Conservation (phyloP, 2,888 invertebrate species). For the Smittia aterrima region DNA sequence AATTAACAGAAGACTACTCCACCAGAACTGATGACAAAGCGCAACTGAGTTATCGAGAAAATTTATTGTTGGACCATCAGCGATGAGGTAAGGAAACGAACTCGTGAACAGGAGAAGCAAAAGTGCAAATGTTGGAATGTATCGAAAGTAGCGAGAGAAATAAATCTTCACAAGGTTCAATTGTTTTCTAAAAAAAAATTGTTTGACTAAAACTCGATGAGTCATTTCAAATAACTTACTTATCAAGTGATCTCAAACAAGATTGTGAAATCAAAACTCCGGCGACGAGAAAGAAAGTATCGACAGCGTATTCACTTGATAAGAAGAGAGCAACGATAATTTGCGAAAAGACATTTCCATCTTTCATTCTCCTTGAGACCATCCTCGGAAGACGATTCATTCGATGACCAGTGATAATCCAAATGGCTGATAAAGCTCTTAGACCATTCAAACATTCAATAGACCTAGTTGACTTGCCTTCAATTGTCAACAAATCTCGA, state of each 20-base stretch:
- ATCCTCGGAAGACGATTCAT: background rate
- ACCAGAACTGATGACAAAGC: conserved; percentile 54
- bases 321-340: background rate
- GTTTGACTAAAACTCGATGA: too few species aligned
- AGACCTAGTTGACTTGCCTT: conserved; percentile 47
- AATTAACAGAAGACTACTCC: conserved; percentile 55
- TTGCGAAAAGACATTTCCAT: background rate
- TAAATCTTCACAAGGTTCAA: conserved; percentile 52
- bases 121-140: conserved; percentile 58
- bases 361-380: background rate
- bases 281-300: conserved; percentile 64
- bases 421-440: conserved; percentile 55
- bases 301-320: conserved; percentile 51
- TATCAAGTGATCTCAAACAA: background rate
- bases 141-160: conserved; percentile 54
- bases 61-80: conserved; percentile 58
- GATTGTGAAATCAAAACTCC: conserved; percentile 58
- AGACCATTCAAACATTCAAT: conserved; percentile 55
- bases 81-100: conserved; percentile 55
- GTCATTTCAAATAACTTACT: background rate
- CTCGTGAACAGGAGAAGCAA: conserved; percentile 55
- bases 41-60: background rate
- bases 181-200: background rate
- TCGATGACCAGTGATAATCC: conserved; percentile 55
- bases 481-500: conserved; percentile 46